Percentiles rank a stretch among this genome's conserved stretches.
Conservation (phyloP, 2,888 invertebrate genomes). For the Scelioninae gen. 2 region DNA sequence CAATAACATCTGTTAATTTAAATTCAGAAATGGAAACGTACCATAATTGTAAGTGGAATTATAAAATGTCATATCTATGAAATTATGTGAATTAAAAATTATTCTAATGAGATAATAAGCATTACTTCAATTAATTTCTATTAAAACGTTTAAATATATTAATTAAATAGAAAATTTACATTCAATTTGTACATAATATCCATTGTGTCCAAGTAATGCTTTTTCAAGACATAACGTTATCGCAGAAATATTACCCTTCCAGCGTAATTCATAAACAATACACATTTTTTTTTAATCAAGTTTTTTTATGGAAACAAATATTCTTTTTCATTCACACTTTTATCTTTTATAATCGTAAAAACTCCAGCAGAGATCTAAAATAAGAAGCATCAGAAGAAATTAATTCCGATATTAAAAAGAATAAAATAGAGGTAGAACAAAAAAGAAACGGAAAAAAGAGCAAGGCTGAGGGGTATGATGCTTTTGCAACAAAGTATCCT, state of each 20-base stretch:
- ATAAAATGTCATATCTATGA: too few species aligned
- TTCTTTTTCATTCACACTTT: slow-evolving; percentile 4
- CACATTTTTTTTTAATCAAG: not conserved
- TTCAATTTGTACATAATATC: too few species aligned
- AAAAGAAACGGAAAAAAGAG: not conserved
- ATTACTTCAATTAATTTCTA: too few species aligned
- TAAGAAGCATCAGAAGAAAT: slow-evolving; percentile 1
- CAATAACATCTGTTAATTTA: too few species aligned
- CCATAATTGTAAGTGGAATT: too few species aligned
- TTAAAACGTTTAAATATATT: too few species aligned
- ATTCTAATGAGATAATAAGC: too few species aligned
- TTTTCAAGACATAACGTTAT: slow-evolving; percentile 2
- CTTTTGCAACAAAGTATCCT: not conserved
- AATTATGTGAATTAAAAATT: too few species aligned
- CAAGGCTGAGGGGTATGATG: not conserved
- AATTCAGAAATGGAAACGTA: too few species aligned
- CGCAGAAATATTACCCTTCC: not conserved
- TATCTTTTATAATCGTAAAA: slow-evolving; percentile 6
- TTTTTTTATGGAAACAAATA: not conserved
- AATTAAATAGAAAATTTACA: too few species aligned
- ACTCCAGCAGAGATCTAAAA: not conserved
- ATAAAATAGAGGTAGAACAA: slow-evolving; percentile 2
- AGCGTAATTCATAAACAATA: slow-evolving; percentile 1
- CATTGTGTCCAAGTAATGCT: too few species aligned
- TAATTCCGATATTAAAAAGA: slow-evolving; percentile 5